phyloP scores from a whole-genome alignment of 2,797 vertebrate species.

The Melanotaenia trifasciata region DNA sequence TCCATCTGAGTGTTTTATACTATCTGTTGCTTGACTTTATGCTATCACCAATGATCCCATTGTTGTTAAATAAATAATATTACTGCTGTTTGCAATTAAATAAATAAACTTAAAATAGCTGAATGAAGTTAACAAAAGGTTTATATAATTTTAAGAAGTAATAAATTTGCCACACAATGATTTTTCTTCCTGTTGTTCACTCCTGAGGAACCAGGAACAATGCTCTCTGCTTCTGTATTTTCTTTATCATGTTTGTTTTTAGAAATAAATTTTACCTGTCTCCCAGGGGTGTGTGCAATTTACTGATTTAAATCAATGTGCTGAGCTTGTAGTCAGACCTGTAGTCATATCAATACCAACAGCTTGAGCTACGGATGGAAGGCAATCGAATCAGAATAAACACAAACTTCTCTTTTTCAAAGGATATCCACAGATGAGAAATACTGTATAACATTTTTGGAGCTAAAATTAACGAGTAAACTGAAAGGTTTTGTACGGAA shows the following conservation, averaged over 20 bases:
- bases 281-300: constrained; percentile 16
- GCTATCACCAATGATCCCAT: not conserved
- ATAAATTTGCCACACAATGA: constrained; percentile 5
- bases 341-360: not conserved
- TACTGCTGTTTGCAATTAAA: not conserved
- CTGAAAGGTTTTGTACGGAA: not conserved
- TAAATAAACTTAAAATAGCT: not conserved
- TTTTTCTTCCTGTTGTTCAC: constrained; percentile 14
- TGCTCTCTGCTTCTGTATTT: not conserved
- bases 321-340: constrained; percentile 13
- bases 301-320: constrained; percentile 23
- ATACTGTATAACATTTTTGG: not conserved
- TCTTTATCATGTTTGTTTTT: not conserved
- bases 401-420: no score
- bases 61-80: not conserved
- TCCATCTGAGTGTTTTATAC: not conserved
- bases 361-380: no score
- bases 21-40: not conserved
- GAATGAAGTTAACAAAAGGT: not conserved
- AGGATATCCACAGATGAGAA: constrained; percentile 1
- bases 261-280: constrained; percentile 3
- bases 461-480: not conserved
- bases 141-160: not conserved
- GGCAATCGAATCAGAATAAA: no score
- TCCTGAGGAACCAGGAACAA: constrained; percentile 15